These are phyloP conservation scores for Galagoides demidoff DNA, from an alignment of 2,797 vertebrate species.

Conservation along the genomic window DNA sequence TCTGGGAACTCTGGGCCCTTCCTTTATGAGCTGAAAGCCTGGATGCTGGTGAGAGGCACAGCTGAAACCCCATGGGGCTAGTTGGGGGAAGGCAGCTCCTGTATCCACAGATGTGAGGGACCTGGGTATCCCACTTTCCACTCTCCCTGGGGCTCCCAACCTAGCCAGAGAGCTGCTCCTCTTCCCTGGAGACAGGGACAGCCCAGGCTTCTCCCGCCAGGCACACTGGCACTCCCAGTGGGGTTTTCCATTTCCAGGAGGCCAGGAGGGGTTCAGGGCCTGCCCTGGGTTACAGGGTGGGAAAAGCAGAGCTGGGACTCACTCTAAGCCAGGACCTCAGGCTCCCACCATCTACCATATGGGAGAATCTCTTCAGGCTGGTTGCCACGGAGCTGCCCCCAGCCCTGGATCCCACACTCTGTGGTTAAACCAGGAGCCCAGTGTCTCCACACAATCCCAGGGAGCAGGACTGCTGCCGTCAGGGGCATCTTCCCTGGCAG, in stretches of 20 bases:
- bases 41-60: background rate
- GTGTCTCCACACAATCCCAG: background rate
- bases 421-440: background rate
- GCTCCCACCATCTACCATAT: background rate
- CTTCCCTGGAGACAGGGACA: background rate
- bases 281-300: background rate
- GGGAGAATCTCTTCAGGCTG: background rate
- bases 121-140: background rate
- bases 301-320: background rate
- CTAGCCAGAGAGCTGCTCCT: background rate
- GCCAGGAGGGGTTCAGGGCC: background rate
- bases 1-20: background rate
- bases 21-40: background rate
- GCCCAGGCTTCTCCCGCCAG: background rate
- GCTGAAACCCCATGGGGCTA: background rate
- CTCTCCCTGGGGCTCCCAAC: background rate
- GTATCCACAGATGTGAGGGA: background rate
- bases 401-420: background rate
- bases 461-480: accelerated
- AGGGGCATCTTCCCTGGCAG: background rate
- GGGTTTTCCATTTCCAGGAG: background rate
- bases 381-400: background rate
- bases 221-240: background rate
- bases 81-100: background rate
- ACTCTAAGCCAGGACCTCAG: background rate